phyloP scores from a whole-genome alignment of 2,888 invertebrate genomes.

The Pharmacophagus antenor region DNA sequence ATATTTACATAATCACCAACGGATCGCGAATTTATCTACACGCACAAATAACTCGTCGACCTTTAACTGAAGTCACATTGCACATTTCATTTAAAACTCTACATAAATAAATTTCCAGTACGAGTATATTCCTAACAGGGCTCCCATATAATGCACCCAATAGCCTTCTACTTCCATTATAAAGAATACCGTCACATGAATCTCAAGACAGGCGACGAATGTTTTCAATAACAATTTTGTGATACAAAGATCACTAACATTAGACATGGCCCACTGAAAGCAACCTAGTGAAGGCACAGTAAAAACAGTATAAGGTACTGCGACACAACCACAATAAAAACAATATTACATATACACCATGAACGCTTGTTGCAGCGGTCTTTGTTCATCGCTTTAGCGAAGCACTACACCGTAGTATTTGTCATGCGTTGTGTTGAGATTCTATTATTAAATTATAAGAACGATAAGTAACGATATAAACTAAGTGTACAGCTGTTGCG shows the following conservation, averaged over 20 bases:
- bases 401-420: slow-evolving; percentile 28
- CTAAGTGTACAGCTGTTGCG: background rate
- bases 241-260: slow-evolving; percentile 39
- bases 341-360: slow-evolving; percentile 36
- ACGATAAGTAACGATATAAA: slow-evolving; percentile 17
- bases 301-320: slow-evolving; percentile 57
- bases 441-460: slow-evolving; percentile 22
- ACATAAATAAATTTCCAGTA: slow-evolving; percentile 49
- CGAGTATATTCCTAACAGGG: slow-evolving; percentile 52
- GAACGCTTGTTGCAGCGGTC: slow-evolving; percentile 29
- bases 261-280: slow-evolving; percentile 56
- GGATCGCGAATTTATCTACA: slow-evolving; percentile 62
- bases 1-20: slow-evolving; percentile 64
- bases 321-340: slow-evolving; percentile 59
- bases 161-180: slow-evolving; percentile 13
- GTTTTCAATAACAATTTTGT: slow-evolving; percentile 32
- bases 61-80: slow-evolving; percentile 62
- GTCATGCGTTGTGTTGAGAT: slow-evolving; percentile 29
- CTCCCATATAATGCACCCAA: background rate
- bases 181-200: slow-evolving; percentile 31
- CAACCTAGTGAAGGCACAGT: slow-evolving; percentile 71
- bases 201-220: slow-evolving; percentile 31
- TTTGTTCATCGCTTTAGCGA: slow-evolving; percentile 42
- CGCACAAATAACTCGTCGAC: slow-evolving; percentile 64
- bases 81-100: slow-evolving; percentile 53